Evolutionary conservation across 1,140 invertebrate species (phyloP), one percentile per base, ranked within the genome.

Genomic region (Ceratina calcarata): DNA sequence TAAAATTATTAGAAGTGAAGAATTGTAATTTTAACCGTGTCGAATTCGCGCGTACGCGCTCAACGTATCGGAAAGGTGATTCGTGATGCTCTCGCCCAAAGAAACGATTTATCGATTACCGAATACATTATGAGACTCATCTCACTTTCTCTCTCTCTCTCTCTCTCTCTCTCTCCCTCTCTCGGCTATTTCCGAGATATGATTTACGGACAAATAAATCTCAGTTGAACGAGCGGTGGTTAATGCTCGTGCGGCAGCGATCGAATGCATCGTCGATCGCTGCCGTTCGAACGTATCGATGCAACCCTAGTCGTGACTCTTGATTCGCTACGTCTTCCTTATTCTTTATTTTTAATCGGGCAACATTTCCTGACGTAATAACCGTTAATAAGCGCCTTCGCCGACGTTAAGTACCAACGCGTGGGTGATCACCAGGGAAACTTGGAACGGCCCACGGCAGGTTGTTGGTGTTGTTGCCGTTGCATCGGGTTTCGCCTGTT

Each of bases 351-450:
- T 88, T 84, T 83, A 78, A 86, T 87, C 78, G 78, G 18, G 24
- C 62, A 87, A 83, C 73, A 78, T 75, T 60, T 78, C 72, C 68
- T 76, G 86, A 82, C 78, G 83, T 84, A 88, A 88, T 87, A 88
- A 88, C 83, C 83, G 87, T 88, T 88, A 88, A 88, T 88, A 88
- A 87, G 77, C 87, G 82, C 71, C 81, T 86, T 83, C 76, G 81
- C 83, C 69, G 86, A 76, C 78, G 86, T 84, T 88, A 88, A 88
- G 81, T 85, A 85, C 60, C 83, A 70, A 53, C 82, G 85, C 83
- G 83, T 87, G 86, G 86, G 86, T 78, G 85, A 86, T 20, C 64
- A 45, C 22, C 55, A 55, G 53, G 61, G 75, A 76, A 68, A 60
- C 68, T 61, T 37, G 73, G n/a, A 58, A 65, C 69, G 62, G 69